A percentile compares a stretch with the other conserved stretches of the same genome.
phyloP scores from a whole-genome alignment of 2,888 invertebrate species.

The Epinotia bilunana region DNA sequence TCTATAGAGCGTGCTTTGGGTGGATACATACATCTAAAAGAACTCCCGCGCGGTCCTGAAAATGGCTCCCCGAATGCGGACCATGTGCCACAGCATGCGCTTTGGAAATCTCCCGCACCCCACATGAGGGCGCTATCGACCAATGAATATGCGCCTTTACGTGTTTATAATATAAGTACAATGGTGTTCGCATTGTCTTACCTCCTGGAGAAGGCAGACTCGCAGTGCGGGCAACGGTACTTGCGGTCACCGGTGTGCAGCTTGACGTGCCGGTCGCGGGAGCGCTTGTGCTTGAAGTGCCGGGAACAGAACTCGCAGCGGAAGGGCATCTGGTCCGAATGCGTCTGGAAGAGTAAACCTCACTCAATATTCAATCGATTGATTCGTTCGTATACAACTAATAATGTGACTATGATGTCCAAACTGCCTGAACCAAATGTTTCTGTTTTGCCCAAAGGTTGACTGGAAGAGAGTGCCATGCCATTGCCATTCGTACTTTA shows the following conservation, averaged over 20 bases:
- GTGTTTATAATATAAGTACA: neutral
- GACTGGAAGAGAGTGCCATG: too few species aligned
- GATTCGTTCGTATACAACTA: neutral
- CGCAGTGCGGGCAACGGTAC: slow-evolving; percentile 95
- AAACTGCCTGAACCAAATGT: neutral
- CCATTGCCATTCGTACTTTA: too few species aligned
- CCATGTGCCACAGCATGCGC: too few species aligned
- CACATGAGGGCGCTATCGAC: too few species aligned
- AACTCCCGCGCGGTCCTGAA: too few species aligned
- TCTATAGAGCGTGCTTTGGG: too few species aligned
- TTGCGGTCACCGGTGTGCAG: slow-evolving; percentile 96
- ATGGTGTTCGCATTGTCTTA: slow-evolving; percentile 63
- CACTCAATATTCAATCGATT: neutral
- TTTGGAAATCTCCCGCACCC: too few species aligned
- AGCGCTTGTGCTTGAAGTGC: slow-evolving; percentile 97
- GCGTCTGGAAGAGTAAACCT: slow-evolving; percentile 89
- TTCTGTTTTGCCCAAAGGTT: too few species aligned
- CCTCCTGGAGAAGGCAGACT: slow-evolving; percentile 97
- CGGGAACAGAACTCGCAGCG: slow-evolving; percentile 96
- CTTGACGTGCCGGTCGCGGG: slow-evolving; percentile 96
- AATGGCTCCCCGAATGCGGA: too few species aligned
- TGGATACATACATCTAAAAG: too few species aligned
- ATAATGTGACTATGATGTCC: neutral
- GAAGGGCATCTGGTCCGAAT: slow-evolving; percentile 96
- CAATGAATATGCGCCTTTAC: neutral